Evolutionary conservation across 2,888 invertebrate species (phyloP).

Genomic region (Leptopilina syphax): DNA sequence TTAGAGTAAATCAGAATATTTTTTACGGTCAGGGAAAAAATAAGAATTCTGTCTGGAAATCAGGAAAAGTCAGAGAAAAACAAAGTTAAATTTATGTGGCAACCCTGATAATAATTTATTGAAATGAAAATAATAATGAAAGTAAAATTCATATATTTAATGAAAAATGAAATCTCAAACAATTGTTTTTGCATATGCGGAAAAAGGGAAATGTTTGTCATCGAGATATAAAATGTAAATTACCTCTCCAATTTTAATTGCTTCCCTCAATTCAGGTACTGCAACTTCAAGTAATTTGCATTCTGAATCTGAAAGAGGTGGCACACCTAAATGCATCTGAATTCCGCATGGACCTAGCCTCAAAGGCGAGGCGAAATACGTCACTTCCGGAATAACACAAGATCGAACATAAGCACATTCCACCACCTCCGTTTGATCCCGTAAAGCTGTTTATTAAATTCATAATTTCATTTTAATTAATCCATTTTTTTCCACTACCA

Average conservation of each 20-base stretch:
- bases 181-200: too few species aligned
- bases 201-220: background rate
- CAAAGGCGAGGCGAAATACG: slow-evolving; percentile 67
- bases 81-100: too few species aligned
- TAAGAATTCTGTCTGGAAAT: too few species aligned
- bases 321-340: slow-evolving; percentile 67
- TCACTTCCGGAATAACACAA: slow-evolving; percentile 65
- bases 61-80: too few species aligned
- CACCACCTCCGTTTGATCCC: slow-evolving; percentile 60
- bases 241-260: slow-evolving; percentile 48
- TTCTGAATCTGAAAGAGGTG: slow-evolving; percentile 63
- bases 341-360: slow-evolving; percentile 69
- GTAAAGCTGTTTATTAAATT: slow-evolving; percentile 55
- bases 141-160: too few species aligned
- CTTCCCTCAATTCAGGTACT: slow-evolving; percentile 53
- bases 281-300: slow-evolving; percentile 58
- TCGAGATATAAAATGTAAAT: background rate
- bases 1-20: too few species aligned
- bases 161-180: too few species aligned
- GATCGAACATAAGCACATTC: slow-evolving; percentile 70
- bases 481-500: too few species aligned
- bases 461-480: background rate
- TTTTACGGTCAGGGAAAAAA: too few species aligned
- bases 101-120: too few species aligned
- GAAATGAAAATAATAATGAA: too few species aligned